A percentile compares a stretch with the other conserved stretches of the same genome.
Conservation (phyloP, 1,140 invertebrate genomes). For the Drosophila sucinea region DNA sequence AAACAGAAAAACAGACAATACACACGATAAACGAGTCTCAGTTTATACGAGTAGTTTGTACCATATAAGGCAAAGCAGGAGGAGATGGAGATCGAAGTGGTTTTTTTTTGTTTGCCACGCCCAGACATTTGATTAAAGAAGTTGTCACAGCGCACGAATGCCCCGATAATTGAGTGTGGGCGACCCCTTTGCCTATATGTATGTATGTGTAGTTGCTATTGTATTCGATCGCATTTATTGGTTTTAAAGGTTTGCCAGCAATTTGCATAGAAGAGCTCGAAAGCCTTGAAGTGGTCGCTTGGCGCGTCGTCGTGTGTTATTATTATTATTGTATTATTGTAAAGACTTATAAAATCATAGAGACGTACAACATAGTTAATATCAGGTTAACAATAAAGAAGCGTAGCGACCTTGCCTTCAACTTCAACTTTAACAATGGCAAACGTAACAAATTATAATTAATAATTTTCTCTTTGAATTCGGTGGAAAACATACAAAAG, state of each 20-base stretch:
- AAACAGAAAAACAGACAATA: constrained; percentile 1
- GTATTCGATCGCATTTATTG: constrained; percentile 51
- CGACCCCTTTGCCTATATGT: constrained; percentile 10
- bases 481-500: constrained; percentile 20
- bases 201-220: neutral
- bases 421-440: constrained; percentile 32
- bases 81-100: constrained; percentile 1
- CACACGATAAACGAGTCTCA: constrained; percentile 12
- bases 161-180: constrained; percentile 73
- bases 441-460: constrained; percentile 63
- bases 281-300: constrained; percentile 67
- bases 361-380: constrained; percentile 18
- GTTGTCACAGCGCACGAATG: constrained; percentile 69
- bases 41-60: constrained; percentile 16
- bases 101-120: constrained; percentile 44
- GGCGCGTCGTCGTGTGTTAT: constrained; percentile 22
- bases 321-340: constrained; percentile 54
- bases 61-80: constrained; percentile 18
- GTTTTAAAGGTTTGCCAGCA: constrained; percentile 44
- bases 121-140: constrained; percentile 73
- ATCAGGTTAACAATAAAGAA: constrained; percentile 24
- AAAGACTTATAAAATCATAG: constrained; percentile 61
- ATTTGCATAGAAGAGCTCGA: constrained; percentile 63
- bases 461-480: constrained; percentile 73
- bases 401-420: constrained; percentile 63